Percentiles rank a stretch among this genome's conserved stretches.
phyloP scores from a whole-genome alignment of 2,797 vertebrate species.

The Mallotus villosus region DNA sequence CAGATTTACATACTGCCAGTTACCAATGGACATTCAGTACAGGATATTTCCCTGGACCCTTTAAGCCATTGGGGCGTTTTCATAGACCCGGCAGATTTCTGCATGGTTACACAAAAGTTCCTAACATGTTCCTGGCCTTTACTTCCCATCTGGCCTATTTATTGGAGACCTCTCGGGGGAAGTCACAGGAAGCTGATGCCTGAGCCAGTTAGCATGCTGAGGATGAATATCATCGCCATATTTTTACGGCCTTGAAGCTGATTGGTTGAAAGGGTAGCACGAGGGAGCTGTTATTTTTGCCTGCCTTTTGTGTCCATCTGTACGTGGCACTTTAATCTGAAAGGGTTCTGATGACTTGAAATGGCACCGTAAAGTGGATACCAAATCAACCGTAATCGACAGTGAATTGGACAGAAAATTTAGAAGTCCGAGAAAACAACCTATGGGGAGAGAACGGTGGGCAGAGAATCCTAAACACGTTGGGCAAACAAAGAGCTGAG shows the following conservation, averaged over 20 bases:
- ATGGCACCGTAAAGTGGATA: slow-evolving; percentile 44
- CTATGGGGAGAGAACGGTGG: not conserved
- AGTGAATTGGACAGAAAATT: slow-evolving; percentile 3
- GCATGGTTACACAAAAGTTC: not conserved
- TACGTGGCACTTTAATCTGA: not conserved
- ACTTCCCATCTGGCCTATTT: slow-evolving; percentile 2
- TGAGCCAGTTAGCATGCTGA: not conserved
- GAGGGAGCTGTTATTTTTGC: not conserved
- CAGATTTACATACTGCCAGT: not conserved
- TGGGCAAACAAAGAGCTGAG: slow-evolving; percentile 14
- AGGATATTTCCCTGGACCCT: not conserved
- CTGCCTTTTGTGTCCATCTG: not conserved
- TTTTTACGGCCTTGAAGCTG: not conserved
- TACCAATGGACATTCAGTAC: slow-evolving; percentile 4
- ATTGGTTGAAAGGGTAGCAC: not conserved
- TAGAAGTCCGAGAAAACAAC: not conserved
- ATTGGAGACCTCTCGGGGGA: slow-evolving; percentile 15
- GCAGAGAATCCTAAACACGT: slow-evolving; percentile 9
- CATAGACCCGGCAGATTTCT: not conserved
- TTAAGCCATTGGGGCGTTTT: not conserved
- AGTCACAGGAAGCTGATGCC: slow-evolving; percentile 1
- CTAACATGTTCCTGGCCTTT: slow-evolving; percentile 3
- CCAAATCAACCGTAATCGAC: slow-evolving; percentile 24
- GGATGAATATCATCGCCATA: slow-evolving; percentile 1
- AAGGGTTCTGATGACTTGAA: slow-evolving; percentile 15